Evolutionary conservation across 2,797 vertebrate genomes (phyloP).

Genomic region (Myotis myotis): DNA sequence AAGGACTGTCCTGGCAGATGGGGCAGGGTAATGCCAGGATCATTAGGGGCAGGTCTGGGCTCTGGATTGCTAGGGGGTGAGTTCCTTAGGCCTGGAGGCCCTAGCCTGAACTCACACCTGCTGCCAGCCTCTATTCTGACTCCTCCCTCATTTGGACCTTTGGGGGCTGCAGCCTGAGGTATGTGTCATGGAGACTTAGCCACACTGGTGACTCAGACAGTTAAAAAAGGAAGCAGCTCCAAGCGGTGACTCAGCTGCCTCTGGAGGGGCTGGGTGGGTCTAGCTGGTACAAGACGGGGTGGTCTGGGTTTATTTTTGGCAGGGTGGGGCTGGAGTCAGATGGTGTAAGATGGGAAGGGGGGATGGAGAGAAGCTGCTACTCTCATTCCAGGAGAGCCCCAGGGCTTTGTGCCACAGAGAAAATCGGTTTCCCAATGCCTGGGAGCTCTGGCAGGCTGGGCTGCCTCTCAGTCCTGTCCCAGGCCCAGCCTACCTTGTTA

Average conservation of each 20-base stretch:
- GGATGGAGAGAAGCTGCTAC: neutral
- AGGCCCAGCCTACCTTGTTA: neutral
- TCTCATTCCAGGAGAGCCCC: neutral
- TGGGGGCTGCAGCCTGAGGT: slow-evolving; percentile 2
- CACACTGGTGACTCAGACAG: slow-evolving; percentile 74
- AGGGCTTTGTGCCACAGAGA: neutral
- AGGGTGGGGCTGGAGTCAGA: slow-evolving; percentile 44
- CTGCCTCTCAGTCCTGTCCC: neutral
- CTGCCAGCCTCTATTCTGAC: neutral
- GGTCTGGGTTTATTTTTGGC: slow-evolving; percentile 76
- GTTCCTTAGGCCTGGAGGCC: neutral
- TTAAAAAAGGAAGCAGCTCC: slow-evolving; percentile 70
- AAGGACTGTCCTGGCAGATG: neutral
- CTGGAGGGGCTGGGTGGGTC: slow-evolving; percentile 66
- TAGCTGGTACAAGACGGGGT: slow-evolving; percentile 63
- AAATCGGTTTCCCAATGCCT: neutral
- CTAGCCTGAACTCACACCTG: neutral
- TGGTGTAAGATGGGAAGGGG: neutral
- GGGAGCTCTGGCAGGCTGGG: neutral
- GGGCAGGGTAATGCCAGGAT: neutral
- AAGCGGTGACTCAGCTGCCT: slow-evolving; percentile 70
- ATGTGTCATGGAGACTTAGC: slow-evolving; percentile 52
- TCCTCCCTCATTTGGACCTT: neutral
- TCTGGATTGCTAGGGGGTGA: neutral
- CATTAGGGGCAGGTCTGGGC: neutral